These are phyloP conservation scores for Calameuta idolon DNA, from an alignment of 2,888 invertebrate genomes.

Conservation along the genomic window DNA sequence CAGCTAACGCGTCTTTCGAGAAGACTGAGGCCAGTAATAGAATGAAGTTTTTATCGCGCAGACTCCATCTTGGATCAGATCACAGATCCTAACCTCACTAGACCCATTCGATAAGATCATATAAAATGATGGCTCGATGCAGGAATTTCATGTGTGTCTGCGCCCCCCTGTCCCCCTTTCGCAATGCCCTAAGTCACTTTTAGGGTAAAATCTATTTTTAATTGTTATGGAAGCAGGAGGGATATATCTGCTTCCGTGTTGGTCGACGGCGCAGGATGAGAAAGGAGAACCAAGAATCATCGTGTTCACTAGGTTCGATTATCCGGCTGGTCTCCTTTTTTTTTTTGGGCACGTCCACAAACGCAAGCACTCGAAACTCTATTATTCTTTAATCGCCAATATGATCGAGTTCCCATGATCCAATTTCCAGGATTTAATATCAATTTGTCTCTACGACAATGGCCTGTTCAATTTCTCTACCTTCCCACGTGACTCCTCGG, in stretches of 20 bases:
- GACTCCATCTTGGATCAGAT: background rate
- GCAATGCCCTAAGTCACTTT: background rate
- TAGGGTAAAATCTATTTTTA: background rate
- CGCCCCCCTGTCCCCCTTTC: too few species aligned
- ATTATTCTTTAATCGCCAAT: too few species aligned
- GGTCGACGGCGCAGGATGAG: background rate
- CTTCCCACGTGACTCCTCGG: background rate
- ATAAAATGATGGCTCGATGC: background rate
- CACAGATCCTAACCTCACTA: background rate
- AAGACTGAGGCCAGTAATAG: background rate
- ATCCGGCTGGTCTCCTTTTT: background rate
- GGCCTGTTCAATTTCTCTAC: background rate
- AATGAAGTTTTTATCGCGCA: background rate
- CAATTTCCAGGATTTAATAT: background rate
- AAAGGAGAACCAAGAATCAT: background rate
- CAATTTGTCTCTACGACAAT: background rate
- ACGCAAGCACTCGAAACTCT: background rate
- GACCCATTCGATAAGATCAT: background rate
- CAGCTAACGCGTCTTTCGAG: background rate
- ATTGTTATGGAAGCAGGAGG: background rate
- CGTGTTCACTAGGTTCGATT: background rate
- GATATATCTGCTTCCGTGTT: background rate
- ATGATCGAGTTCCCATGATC: too few species aligned
- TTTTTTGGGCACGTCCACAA: background rate
- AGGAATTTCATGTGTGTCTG: background rate